Base-by-base conservation (phyloP, 2,888 invertebrate genomes). In the Sturmia bella region DNA sequence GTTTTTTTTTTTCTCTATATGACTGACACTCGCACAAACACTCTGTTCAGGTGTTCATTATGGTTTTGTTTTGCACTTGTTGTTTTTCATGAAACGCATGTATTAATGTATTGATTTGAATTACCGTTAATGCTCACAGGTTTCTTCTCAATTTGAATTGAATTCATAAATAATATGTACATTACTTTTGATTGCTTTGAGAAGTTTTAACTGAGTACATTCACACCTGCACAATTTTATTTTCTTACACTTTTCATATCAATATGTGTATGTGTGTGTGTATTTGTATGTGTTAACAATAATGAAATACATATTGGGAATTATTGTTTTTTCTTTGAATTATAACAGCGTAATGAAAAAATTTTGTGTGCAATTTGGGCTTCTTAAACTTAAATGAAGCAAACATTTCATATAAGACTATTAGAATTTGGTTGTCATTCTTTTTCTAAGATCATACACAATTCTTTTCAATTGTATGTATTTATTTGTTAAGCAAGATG, bases 1-100 rank as follows among this genome's bases (percentile, higher is more conserved):
- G 19, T 59, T 84, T 69, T 4, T 52, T 66, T 50, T 11, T 57
- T 63, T n/a, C n/a, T n/a, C n/a, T n/a, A n/a, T n/a, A n/a, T 63
- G 32, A 32, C 11, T 50, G 50, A 5, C 13, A 56, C 7, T 39
- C 39, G 61, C 39, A 45, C 45, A 45, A 54, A 32, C 48, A 61
- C 17, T 9, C 24, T 9, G 32, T 32, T 7, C 3, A 3, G 3
- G 27, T 27, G 27, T 27, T 27, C 6, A 27, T 27, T 27, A 27
- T 27, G 27, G 27, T 27, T 27, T 27, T n/a, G n/a, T n/a, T 6
- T 27, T 27, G 27, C 3, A 27, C 27, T 27, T 6, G 27, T 27
- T 3, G 3, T 27, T 27, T 27, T 27, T 27, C 6, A 48, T 19
- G 19, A 9, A 19, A 7, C 21, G 19, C 13, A 2, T 24, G 27